phyloP scores from a whole-genome alignment of 2,888 invertebrate species.

The Caenorhabditis afra region DNA sequence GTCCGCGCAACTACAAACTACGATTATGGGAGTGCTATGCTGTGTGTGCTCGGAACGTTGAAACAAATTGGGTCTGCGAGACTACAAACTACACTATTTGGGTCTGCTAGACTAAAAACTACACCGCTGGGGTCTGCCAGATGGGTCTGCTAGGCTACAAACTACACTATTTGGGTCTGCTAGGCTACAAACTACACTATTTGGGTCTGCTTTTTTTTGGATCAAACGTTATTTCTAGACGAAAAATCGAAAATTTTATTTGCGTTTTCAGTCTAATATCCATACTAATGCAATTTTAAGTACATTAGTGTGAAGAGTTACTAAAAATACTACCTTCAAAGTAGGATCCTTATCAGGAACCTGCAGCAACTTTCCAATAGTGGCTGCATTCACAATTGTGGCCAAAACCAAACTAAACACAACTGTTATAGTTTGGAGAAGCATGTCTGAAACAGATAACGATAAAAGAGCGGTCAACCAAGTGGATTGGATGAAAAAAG shows the following conservation, averaged over 20 bases:
- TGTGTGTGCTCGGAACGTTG: no score
- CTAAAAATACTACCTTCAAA: constrained; percentile 52
- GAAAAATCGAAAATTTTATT: not conserved
- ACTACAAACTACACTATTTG: no score
- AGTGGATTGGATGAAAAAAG: not conserved
- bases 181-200: no score
- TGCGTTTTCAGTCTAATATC: not conserved
- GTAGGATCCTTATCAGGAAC: constrained; percentile 59
- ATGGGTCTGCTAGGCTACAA: no score
- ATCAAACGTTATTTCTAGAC: no score
- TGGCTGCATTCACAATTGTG: constrained; percentile 10
- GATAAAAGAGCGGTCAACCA: not conserved
- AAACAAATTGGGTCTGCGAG: not conserved
- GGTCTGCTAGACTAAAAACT: no score
- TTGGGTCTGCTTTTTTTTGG: no score
- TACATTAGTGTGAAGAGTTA: no score
- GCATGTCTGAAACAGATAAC: not conserved
- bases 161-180: no score
- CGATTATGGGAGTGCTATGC: not conserved
- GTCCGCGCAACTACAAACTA: not conserved
- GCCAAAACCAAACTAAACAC: not conserved
- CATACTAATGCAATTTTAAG: not conserved
- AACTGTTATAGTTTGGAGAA: not conserved
- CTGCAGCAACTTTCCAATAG: constrained; percentile 48
- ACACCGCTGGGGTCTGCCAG: no score